Evolutionary conservation across 2,797 vertebrate genomes (phyloP).

Genomic region (Cyprinodon diabolis): DNA sequence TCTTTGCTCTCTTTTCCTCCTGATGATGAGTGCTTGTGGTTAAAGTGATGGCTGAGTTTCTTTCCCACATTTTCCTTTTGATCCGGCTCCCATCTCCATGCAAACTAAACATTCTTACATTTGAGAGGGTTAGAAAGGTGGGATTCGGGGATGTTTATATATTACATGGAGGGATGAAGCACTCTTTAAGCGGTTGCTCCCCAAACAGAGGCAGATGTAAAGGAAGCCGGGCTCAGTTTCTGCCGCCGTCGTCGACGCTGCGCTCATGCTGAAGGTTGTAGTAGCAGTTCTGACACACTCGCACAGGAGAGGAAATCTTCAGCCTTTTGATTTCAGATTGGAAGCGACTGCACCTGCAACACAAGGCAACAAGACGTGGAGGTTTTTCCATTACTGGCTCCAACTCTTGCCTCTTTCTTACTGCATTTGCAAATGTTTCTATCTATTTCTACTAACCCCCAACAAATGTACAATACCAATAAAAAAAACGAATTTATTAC

Average conservation of each 20-base stretch:
- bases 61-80: not conserved
- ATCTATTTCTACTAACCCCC: not conserved
- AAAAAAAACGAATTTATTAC: not conserved
- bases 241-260: slow-evolving; percentile 86
- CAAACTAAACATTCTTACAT: slow-evolving; percentile 33
- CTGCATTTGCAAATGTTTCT: not conserved
- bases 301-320: slow-evolving; percentile 97
- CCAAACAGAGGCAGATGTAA: not conserved
- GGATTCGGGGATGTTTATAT: not conserved
- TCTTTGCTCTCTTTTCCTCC: slow-evolving; percentile 14
- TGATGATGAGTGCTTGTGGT: slow-evolving; percentile 34
- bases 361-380: fast-evolving
- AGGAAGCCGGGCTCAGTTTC: slow-evolving; percentile 77
- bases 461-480: not conserved
- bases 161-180: slow-evolving; percentile 30
- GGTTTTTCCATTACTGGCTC: not conserved
- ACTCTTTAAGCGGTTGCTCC: slow-evolving; percentile 9
- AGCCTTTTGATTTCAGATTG: slow-evolving; percentile 97
- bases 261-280: slow-evolving; percentile 96
- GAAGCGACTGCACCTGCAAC: slow-evolving; percentile 93
- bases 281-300: slow-evolving; percentile 99
- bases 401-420: not conserved
- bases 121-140: not conserved
- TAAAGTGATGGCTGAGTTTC: slow-evolving; percentile 27
- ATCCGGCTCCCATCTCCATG: not conserved